Percentiles rank a stretch among this genome's conserved stretches.
Conservation (phyloP, 53 echinoderm and acorn worm species). For the Mesocentrotus franciscanus region DNA sequence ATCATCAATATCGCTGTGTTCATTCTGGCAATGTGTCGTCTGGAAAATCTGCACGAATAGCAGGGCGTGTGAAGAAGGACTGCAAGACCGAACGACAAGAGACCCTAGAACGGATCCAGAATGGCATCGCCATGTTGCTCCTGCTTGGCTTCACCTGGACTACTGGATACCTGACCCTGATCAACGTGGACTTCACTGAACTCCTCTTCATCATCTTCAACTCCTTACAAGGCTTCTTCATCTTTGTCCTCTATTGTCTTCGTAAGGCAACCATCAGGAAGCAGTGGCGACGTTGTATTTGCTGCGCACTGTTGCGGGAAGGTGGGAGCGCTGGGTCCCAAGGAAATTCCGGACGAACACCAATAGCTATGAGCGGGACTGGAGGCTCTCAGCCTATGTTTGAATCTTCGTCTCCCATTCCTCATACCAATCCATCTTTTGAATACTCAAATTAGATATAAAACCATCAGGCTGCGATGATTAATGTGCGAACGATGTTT, state of each 20-base stretch:
- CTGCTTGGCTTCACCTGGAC: background rate
- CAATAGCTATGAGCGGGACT: too few relatives aligned
- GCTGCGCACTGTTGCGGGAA: too few relatives aligned
- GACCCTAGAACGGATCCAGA: background rate
- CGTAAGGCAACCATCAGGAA: background rate
- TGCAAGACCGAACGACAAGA: background rate
- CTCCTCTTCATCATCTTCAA: background rate
- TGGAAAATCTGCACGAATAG: background rate
- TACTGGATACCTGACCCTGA: conserved; percentile 7
- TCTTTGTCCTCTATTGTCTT: background rate
- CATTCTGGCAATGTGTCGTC: background rate
- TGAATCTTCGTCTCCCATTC: too few relatives aligned
- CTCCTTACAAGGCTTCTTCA: background rate
- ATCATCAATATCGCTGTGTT: background rate
- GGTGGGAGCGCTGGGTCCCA: background rate
- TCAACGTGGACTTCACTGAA: background rate
- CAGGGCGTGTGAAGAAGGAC: background rate
- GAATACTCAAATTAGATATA: too few relatives aligned
- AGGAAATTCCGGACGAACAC: too few relatives aligned
- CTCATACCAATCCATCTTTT: too few relatives aligned
- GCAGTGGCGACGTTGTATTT: too few relatives aligned
- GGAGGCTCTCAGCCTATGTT: too few relatives aligned
- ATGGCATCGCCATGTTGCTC: background rate
- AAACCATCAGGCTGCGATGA: too few relatives aligned
- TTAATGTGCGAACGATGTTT: too few relatives aligned